phyloP scores from a whole-genome alignment of 2,888 invertebrate genomes.

The Melieria picta region DNA sequence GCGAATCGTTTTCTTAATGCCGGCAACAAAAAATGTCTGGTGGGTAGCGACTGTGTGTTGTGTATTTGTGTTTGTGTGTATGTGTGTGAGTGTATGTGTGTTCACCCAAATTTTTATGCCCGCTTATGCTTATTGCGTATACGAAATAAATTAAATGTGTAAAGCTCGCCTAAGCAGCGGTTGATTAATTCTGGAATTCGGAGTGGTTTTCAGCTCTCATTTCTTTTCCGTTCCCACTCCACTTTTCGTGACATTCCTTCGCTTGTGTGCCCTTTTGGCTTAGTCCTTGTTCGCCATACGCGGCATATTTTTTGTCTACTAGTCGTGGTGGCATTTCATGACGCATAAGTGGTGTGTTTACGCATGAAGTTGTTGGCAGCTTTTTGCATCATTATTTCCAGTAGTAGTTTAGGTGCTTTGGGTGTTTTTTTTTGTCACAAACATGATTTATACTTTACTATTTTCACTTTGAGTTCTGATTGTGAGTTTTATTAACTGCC shows the following conservation, averaged over 20 bases:
- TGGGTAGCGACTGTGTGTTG: background rate
- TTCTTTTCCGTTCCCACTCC: conserved; percentile 19
- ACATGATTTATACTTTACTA: too few species aligned
- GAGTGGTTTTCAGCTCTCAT: conserved; percentile 6
- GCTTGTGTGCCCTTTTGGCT: background rate
- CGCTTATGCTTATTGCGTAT: conserved; percentile 23
- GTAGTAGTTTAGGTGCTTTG: too few species aligned
- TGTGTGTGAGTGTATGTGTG: background rate
- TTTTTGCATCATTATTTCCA: too few species aligned
- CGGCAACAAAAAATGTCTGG: too few species aligned
- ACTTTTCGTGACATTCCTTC: conserved; percentile 19
- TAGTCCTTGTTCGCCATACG: background rate
- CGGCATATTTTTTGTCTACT: background rate
- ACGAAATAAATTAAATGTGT: conserved; percentile 27
- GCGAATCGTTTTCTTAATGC: too few species aligned
- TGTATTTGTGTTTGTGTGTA: background rate
- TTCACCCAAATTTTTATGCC: background rate
- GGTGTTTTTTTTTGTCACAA: too few species aligned
- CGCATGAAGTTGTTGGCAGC: too few species aligned
- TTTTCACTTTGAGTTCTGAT: too few species aligned
- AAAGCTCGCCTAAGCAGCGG: conserved; percentile 16
- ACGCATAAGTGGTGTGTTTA: conserved; percentile 3
- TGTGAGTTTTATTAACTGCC: conserved; percentile 15
- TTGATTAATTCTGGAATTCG: conserved; percentile 38
- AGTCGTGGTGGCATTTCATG: conserved; percentile 6